These are phyloP conservation scores for Gorsachius magnificus DNA, from an alignment of 2,797 vertebrate genomes.

Conservation along the genomic window DNA sequence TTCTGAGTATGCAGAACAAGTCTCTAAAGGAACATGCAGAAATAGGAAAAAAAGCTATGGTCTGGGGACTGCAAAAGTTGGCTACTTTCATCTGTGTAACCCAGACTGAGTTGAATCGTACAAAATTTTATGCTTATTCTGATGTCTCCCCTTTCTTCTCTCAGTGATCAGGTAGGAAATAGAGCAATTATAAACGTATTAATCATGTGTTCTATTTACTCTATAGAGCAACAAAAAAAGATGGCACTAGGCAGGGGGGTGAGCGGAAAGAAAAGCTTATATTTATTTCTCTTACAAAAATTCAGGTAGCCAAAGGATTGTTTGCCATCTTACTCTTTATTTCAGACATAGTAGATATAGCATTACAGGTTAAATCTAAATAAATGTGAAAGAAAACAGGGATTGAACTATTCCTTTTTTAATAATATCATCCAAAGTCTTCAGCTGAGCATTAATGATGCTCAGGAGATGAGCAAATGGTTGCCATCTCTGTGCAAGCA, in stretches of 20 bases:
- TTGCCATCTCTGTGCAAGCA: not conserved
- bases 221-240: not conserved
- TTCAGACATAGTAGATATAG: not conserved
- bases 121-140: not conserved
- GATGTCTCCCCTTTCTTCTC: not conserved
- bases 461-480: not conserved
- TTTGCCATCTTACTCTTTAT: not conserved
- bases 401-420: not conserved
- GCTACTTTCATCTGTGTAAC: not conserved
- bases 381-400: not conserved
- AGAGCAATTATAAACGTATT: not conserved
- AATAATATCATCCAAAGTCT: not conserved
- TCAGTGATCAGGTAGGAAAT: not conserved
- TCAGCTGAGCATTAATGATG: not conserved
- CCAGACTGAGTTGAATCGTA: not conserved
- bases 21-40: not conserved
- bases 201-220: not conserved
- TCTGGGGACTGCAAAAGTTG: not conserved
- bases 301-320: not conserved
- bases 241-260: fast-evolving
- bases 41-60: not conserved
- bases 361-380: not conserved
- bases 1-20: not conserved
- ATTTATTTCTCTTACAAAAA: not conserved
- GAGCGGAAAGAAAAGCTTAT: not conserved